A percentile compares a stretch with the other conserved stretches of the same genome.
These are phyloP conservation scores for Spilarctia lutea DNA, from an alignment of 2,888 invertebrate species.

Conservation along the genomic window DNA sequence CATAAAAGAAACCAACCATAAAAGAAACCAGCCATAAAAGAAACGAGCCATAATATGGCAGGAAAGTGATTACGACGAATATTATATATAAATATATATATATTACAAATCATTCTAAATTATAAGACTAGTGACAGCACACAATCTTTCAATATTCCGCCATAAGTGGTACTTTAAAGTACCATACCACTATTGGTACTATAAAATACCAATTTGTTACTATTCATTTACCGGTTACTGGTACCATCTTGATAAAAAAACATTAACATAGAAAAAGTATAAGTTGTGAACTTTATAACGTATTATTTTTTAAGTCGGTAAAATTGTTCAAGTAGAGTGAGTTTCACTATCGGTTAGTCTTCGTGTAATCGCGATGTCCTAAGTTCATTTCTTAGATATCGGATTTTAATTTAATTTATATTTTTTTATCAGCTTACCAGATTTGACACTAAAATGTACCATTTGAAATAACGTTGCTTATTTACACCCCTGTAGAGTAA, in stretches of 20 bases:
- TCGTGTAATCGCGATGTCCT: background rate
- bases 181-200: background rate
- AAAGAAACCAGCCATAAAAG: no score
- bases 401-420: background rate
- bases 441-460: background rate
- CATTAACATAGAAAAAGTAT: background rate
- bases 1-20: no score
- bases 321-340: background rate
- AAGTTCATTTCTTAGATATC: background rate
- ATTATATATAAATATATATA: background rate
- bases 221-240: background rate
- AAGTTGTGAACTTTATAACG: background rate
- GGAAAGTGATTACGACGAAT: background rate
- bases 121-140: conserved; percentile 4
- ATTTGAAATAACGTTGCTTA: background rate
- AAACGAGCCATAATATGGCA: background rate
- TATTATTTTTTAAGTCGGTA: background rate
- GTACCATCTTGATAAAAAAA: background rate
- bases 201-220: background rate
- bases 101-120: background rate
- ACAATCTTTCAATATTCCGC: background rate
- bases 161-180: conserved; percentile 9
- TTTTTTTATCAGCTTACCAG: background rate
- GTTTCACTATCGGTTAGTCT: background rate
- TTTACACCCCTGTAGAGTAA: background rate